Evolutionary conservation across 2,797 vertebrate species (phyloP).

Genomic region (Eleutherodactylus coqui): DNA sequence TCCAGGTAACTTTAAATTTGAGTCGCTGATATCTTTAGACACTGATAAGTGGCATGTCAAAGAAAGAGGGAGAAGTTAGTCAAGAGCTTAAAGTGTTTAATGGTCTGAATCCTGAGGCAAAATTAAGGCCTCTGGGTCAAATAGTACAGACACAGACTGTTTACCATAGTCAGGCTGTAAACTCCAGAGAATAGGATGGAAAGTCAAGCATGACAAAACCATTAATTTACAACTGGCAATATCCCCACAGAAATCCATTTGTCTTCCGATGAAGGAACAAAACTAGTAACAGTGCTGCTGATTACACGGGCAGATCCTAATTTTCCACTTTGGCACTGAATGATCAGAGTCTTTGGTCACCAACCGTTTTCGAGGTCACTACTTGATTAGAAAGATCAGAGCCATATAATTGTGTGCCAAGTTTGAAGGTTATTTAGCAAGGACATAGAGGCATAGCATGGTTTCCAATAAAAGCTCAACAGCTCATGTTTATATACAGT

Average conservation of each 20-base stretch:
- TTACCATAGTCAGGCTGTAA: slow-evolving; percentile 38
- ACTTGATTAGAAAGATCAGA: background rate
- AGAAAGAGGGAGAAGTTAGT: background rate
- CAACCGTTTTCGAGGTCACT: background rate
- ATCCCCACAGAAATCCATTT: background rate
- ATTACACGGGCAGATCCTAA: background rate
- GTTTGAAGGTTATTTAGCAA: background rate
- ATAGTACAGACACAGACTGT: slow-evolving; percentile 14
- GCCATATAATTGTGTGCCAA: background rate
- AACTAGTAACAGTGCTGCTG: background rate
- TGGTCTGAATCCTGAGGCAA: slow-evolving; percentile 52
- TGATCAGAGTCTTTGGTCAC: background rate
- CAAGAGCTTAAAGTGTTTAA: slow-evolving; percentile 37
- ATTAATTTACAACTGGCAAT: background rate
- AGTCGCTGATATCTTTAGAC: slow-evolving; percentile 37
- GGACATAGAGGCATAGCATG: background rate
- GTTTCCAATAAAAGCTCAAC: background rate
- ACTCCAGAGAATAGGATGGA: background rate
- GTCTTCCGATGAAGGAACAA: background rate
- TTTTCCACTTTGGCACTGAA: background rate
- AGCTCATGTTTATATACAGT: too few relatives aligned
- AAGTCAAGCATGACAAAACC: slow-evolving; percentile 19
- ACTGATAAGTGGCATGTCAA: slow-evolving; percentile 38
- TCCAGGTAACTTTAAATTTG: slow-evolving; percentile 50
- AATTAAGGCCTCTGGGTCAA: slow-evolving; percentile 24